phyloP scores from a whole-genome alignment of 64 coral and sea anemone genomes.

The Actinia tenebrosa region DNA sequence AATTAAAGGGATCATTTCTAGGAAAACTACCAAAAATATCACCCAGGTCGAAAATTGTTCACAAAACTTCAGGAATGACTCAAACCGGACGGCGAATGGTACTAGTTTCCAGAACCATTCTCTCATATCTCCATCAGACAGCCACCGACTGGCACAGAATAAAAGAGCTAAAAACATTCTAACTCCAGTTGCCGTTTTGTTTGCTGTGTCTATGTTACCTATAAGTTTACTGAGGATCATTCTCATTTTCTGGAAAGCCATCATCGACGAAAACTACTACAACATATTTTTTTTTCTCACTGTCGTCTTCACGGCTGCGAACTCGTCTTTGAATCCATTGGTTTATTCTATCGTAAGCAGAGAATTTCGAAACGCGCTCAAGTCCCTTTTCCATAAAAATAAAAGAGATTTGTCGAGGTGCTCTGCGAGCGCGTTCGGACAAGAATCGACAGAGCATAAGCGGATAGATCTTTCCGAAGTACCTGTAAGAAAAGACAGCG shows the following conservation, averaged over 20 bases:
- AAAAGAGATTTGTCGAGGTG: background rate
- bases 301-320: constrained; percentile 24
- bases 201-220: constrained; percentile 59
- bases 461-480: background rate
- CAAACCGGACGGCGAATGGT: background rate
- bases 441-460: background rate
- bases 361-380: constrained; percentile 32
- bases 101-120: background rate
- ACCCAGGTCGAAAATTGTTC: background rate
- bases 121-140: background rate
- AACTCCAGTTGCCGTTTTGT: constrained; percentile 61
- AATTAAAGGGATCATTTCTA: constrained; percentile 16
- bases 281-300: constrained; percentile 28
- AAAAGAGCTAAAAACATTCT: constrained; percentile 64
- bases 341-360: constrained; percentile 59
- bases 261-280: constrained; percentile 20
- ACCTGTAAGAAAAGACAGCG: background rate
- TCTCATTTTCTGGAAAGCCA: constrained; percentile 34
- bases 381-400: constrained; percentile 2
- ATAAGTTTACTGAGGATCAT: constrained; percentile 33
- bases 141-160: constrained; percentile 36
- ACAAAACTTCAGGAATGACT: background rate
- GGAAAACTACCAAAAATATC: background rate
- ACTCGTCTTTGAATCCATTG: constrained; percentile 54
- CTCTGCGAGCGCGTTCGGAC: background rate